These are phyloP conservation scores for Macroglossus sobrinus DNA, from an alignment of 2,113 vertebrate genomes.

Conservation along the genomic window DNA sequence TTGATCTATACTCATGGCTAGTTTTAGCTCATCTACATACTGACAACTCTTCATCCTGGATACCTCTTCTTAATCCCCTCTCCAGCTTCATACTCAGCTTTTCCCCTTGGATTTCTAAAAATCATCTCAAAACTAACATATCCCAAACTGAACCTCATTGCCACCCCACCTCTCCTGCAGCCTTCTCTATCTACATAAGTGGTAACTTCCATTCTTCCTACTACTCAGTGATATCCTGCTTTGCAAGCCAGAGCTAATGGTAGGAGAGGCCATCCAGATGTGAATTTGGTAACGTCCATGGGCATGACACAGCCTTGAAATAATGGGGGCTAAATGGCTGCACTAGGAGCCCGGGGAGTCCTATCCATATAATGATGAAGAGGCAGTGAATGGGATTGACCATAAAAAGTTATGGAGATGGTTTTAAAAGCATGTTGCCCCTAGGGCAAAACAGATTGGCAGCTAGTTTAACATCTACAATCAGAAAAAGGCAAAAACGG, in stretches of 20 bases:
- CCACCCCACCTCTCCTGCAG: not conserved
- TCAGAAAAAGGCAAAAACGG: not conserved
- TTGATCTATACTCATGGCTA: not conserved
- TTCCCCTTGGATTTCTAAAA: not conserved
- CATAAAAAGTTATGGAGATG: not conserved
- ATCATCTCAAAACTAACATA: not conserved
- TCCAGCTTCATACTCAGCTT: not conserved
- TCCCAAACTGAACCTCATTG: not conserved
- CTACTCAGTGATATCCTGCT: not conserved
- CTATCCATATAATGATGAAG: not conserved
- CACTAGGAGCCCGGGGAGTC: not conserved
- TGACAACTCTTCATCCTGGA: not conserved
- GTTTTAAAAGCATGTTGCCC: not conserved
- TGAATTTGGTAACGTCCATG: not conserved
- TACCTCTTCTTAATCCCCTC: not conserved
- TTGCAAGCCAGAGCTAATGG: not conserved
- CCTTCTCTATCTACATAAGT: not conserved
- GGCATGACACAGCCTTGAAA: not conserved
- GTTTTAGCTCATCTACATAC: not conserved
- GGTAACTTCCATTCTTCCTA: not conserved
- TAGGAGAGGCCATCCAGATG: not conserved
- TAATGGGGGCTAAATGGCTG: not conserved
- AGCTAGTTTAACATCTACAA: not conserved
- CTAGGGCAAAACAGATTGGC: not conserved
- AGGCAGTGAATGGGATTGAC: not conserved